Evolutionary conservation across 1,140 invertebrate species (phyloP).

Genomic region (Drosophila azteca): DNA sequence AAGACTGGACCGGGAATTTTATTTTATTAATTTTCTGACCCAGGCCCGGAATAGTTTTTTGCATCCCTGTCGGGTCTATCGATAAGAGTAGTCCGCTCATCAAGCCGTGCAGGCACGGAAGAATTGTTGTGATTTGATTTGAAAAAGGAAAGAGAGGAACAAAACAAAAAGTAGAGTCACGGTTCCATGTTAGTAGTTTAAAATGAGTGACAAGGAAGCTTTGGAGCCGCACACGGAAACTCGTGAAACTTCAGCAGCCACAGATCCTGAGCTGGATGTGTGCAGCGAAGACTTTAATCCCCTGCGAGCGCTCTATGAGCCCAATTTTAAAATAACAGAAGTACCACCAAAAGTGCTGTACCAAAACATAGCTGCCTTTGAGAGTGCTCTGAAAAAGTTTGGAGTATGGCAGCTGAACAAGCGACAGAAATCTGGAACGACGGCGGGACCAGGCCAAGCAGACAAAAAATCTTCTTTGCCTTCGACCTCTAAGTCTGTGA

Average conservation of each 20-base stretch:
- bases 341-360: constrained; percentile 68
- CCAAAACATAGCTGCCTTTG: constrained; percentile 78
- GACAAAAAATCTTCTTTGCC: not conserved
- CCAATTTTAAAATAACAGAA: constrained; percentile 85
- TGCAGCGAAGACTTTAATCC: constrained; percentile 88
- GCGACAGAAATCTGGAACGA: constrained; percentile 28
- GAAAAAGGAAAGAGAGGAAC: no score
- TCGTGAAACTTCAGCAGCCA: not conserved
- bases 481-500: constrained; percentile 24
- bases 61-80: no score
- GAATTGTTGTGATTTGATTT: no score
- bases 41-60: no score
- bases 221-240: constrained; percentile 1
- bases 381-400: constrained; percentile 63
- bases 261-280: constrained; percentile 85
- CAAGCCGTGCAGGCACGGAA: no score
- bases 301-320: constrained; percentile 87
- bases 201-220: no score
- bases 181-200: no score
- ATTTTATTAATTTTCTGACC: no score
- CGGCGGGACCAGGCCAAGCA: not conserved
- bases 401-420: constrained; percentile 70
- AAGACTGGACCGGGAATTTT: no score
- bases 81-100: no score
- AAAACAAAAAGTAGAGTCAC: no score